Evolutionary conservation across 2,888 invertebrate species (phyloP), one percentile per base, ranked within the genome.

Genomic region (Heliconius aoede): DNA sequence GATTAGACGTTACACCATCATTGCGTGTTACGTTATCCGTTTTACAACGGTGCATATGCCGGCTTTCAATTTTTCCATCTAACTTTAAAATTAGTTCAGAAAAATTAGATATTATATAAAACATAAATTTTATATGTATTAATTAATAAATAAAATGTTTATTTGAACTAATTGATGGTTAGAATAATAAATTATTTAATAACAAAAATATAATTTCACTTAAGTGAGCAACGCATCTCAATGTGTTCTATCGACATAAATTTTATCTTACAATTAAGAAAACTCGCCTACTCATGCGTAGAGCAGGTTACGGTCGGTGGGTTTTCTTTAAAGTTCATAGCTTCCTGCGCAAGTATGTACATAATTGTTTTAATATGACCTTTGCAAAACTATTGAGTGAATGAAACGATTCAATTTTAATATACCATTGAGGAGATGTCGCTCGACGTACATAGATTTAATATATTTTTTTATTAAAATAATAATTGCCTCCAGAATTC

Each of bases 11-110:
- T 89, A 84, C 87, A 85, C 79, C 82, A 85, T 84, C 85, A 83
- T 91, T 86, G 91, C 91, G 91, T 91, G 91, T 88, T 91, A 90
- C 87, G 85, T 88, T 83, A 78, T 80, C 64, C 69, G 78, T 78
- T 67, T 72, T 74, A 65, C 75, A 78, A 72, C 78, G 78, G 77
- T 78, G 74, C 78, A 78, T 77, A 79, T 78, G 72, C 71, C 73
- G 77, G 78, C 71, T 78, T 72, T 78, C 75, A 78, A 77, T 78
- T 77, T 77, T 77, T 77, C 61, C 28, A 79, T 79, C 76, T 79
- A 77, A 74, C 51, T n/a, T 72, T 9, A 32, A 68, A 61, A 75
- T 78, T 72, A 77, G 78, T 71, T 61, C 46, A 72, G 67, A 77
- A 74, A 79, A 77, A 73, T 74, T n/a, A n/a, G 64, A 28, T 68